A percentile compares a stretch with the other conserved stretches of the same genome.
phyloP scores from a whole-genome alignment of 2,888 invertebrate species.

The Zootermopsis nevadensis region DNA sequence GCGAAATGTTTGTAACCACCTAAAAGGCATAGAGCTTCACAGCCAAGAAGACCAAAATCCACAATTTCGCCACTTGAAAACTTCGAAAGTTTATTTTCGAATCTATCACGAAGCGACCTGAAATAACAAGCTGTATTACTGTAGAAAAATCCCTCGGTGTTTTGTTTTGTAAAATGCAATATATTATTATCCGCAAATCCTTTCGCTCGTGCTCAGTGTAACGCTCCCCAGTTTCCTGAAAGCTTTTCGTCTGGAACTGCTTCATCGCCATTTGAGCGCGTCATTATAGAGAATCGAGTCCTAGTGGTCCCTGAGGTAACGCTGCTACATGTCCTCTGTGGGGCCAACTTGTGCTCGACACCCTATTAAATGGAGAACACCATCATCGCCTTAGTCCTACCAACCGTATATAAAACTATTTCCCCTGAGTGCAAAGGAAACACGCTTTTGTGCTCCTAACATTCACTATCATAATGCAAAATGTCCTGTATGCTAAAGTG shows the following conservation, averaged over 20 bases:
- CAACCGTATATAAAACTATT: slow-evolving; percentile 31
- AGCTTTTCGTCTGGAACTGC: slow-evolving; percentile 14
- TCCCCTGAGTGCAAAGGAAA: slow-evolving; percentile 40
- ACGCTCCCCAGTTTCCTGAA: background rate
- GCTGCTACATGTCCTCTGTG: background rate
- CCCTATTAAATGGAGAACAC: slow-evolving; percentile 43
- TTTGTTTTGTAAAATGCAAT: no score
- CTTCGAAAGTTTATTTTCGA: no score
- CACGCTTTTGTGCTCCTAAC: slow-evolving; percentile 35
- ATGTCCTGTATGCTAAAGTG: background rate
- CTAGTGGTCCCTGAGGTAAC: slow-evolving; percentile 27
- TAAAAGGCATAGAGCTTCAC: no score
- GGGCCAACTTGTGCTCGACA: slow-evolving; percentile 40
- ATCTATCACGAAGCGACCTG: no score
- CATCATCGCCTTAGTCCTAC: background rate
- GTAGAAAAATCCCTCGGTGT: no score
- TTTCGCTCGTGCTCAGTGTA: no score
- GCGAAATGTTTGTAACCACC: no score
- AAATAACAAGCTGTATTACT: no score
- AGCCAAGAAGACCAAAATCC: no score
- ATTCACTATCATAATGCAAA: slow-evolving; percentile 26
- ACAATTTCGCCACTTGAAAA: no score
- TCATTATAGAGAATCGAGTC: slow-evolving; percentile 24
- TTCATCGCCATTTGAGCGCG: slow-evolving; percentile 30
- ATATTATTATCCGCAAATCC: no score